Base-by-base conservation (phyloP, 2,113 vertebrate genomes). In the Alosa alosa region DNA sequence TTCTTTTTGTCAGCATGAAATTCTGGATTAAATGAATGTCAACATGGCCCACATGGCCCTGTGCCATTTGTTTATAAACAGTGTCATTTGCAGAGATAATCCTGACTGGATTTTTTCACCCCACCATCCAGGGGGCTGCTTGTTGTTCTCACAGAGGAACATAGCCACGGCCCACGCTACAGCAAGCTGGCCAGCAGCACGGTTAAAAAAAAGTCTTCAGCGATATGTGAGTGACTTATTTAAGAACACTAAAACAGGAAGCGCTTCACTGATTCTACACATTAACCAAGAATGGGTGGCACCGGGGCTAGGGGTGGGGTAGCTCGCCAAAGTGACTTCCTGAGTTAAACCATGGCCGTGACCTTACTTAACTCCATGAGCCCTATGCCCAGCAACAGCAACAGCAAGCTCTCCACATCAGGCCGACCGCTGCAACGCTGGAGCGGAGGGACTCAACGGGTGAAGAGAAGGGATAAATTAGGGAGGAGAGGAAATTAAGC, bases 181-280 rank as follows among this genome's bases (percentile, higher is more conserved):
- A 41, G 72, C 13, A 78, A 0, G 13, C 18, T 60, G 55, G 55
- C 15, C 36, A 39, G 25, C 72, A 78, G 13, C 13, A 10, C 17
- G 72, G 31, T 78, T 39, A 39, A 31, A 78, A 36, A 15, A 78
- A 78, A 60, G 64, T 72, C n/a, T 15, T 0, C 31, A 39, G 39
- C 31, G 39, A 78, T 78, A 78, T 78, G n/a, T 39, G 64, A 72
- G 72, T 78, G 72, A 78, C 72, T 78, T 78, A 39, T 78, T 78
- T 78, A 39, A 36, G 36, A 78, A 78, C 72, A 39, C 10, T 17
- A 36, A 78, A 78, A 78, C 36, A 78, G 72, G 72, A 78, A 78
- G 72, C 15, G 15, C 31, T 78, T 2, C 31, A 78, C 72, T 78
- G 72, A 39, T 78, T 72, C 72, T 39, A 78, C 72, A 78, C 72